Evolutionary conservation across 2,888 invertebrate genomes (phyloP).

Genomic region (Himalopsyche japonica): DNA sequence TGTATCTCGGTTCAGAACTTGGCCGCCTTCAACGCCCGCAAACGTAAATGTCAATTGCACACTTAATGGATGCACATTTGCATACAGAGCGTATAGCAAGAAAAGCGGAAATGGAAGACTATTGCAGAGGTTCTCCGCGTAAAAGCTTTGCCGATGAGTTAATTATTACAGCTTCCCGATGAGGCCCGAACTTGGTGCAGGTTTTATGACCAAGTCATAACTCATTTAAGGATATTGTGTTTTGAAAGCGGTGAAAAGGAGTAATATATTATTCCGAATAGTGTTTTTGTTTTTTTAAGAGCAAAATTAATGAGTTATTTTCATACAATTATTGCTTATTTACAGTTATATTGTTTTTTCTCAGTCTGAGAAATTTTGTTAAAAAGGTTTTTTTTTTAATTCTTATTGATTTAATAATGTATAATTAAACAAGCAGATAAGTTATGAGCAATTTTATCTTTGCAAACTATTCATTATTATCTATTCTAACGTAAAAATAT

Average conservation of each 20-base stretch:
- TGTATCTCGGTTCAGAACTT: background rate
- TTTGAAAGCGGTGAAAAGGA: background rate
- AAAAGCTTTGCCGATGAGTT: conserved; percentile 8
- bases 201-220: background rate
- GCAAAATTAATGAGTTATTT: no score
- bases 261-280: background rate
- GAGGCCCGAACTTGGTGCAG: background rate
- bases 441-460: no score
- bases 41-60: conserved; percentile 15
- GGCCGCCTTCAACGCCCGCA: background rate
- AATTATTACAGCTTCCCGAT: conserved; percentile 6
- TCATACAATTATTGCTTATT: no score
- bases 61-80: conserved; percentile 18
- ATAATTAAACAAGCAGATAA: no score
- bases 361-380: no score
- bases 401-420: no score
- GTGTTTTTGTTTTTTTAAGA: no score
- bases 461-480: no score
- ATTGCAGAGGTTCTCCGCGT: background rate
- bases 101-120: background rate
- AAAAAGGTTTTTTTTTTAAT: no score
- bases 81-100: conserved; percentile 7
- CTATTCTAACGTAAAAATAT: no score
- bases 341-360: no score
- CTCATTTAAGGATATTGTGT: background rate